These are phyloP conservation scores for Patella pellucida DNA, from an alignment of 2,888 invertebrate genomes.

Conservation along the genomic window DNA sequence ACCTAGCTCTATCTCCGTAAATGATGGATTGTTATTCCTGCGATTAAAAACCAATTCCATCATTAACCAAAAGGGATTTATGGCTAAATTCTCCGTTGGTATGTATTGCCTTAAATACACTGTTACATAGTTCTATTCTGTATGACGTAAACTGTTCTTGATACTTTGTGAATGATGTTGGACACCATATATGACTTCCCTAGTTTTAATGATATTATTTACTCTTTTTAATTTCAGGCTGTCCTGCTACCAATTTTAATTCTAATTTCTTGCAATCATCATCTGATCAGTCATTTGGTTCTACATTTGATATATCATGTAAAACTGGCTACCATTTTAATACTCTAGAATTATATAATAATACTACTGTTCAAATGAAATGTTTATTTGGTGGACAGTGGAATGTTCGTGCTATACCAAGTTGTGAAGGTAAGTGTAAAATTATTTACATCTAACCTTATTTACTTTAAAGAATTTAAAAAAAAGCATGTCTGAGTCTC, in stretches of 20 bases:
- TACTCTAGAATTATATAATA: conserved; percentile 31
- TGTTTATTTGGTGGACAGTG: conserved; percentile 44
- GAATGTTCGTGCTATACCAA: conserved; percentile 39
- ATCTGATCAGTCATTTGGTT: conserved; percentile 24
- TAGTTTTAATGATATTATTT: neutral
- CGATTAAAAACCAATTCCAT: conserved; percentile 30
- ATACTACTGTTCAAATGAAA: conserved; percentile 29
- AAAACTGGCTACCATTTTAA: conserved; percentile 36
- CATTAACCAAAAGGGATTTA: conserved; percentile 28
- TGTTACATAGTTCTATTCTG: too few relatives aligned
- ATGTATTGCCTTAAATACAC: neutral
- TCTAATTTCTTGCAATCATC: conserved; percentile 18
- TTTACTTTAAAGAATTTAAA: neutral
- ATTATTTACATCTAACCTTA: neutral
- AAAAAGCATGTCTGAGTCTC: too few relatives aligned
- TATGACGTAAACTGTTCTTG: too few relatives aligned
- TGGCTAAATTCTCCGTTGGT: conserved; percentile 39
- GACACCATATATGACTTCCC: neutral
- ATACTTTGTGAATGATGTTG: too few relatives aligned
- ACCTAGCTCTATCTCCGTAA: conserved; percentile 17
- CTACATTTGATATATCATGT: conserved; percentile 36
- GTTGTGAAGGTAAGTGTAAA: conserved; percentile 65
- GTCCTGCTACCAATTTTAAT: conserved; percentile 32
- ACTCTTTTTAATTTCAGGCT: conserved; percentile 32
- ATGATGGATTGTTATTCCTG: conserved; percentile 25